Evolutionary conservation across 2,797 vertebrate genomes (phyloP).

Genomic region (Emys orbicularis): DNA sequence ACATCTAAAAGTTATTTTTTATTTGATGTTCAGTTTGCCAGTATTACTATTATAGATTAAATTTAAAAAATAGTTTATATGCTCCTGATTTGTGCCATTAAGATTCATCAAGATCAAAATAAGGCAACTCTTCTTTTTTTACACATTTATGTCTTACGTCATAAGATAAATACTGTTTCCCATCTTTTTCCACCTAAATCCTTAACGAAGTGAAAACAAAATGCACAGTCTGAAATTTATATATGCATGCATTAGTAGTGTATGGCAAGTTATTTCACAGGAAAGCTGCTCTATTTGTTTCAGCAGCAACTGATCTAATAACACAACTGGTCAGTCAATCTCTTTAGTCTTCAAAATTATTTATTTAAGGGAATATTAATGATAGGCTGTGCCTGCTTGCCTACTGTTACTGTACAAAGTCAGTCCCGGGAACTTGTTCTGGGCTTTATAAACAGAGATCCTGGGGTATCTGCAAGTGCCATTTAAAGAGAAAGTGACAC

Average conservation of each 20-base stretch:
- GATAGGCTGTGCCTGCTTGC: background rate
- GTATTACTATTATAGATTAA: background rate
- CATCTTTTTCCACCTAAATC: background rate
- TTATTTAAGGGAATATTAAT: background rate
- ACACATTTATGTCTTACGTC: background rate
- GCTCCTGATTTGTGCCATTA: background rate
- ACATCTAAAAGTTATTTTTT: background rate
- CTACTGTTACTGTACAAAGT: background rate
- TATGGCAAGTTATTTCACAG: background rate
- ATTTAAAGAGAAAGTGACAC: too few species aligned
- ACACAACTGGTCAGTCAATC: background rate
- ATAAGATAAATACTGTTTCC: background rate
- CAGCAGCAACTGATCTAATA: background rate
- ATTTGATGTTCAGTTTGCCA: background rate
- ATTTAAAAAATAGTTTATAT: background rate
- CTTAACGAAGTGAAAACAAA: background rate
- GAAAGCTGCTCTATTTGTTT: constrained; percentile 29
- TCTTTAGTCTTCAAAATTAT: constrained; percentile 5
- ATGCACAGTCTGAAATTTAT: background rate
- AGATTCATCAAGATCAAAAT: background rate
- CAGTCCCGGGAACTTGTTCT: background rate
- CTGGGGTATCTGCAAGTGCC: too few species aligned
- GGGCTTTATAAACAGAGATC: too few species aligned
- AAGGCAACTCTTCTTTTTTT: background rate
- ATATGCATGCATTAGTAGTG: background rate